These are phyloP conservation scores for Capricornis sumatraensis DNA, from an alignment of 2,113 vertebrate species.

Conservation along the genomic window DNA sequence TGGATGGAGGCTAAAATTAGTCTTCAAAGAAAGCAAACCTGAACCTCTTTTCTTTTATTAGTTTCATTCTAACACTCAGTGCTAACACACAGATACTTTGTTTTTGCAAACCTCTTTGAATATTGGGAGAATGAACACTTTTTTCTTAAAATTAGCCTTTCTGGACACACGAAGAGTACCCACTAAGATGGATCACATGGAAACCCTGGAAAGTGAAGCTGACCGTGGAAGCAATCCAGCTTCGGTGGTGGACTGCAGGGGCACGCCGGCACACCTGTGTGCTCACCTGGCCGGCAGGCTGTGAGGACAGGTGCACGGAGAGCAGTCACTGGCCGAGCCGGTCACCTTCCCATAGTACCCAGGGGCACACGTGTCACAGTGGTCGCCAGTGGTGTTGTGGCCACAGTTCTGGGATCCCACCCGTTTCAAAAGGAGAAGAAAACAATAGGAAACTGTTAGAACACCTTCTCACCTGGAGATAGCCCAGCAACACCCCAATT, in stretches of 20 bases:
- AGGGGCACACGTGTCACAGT: constrained; percentile 85
- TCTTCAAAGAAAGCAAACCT: neutral
- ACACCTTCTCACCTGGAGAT: neutral
- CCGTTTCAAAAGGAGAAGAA: neutral
- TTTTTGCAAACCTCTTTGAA: neutral
- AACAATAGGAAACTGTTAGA: neutral
- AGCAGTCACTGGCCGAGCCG: constrained; percentile 88
- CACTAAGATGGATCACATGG: neutral
- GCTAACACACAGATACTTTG: neutral
- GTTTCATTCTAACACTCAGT: neutral
- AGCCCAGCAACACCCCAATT: rapidly evolving
- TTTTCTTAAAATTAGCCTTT: neutral
- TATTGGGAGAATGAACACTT: neutral
- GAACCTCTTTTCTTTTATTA: neutral
- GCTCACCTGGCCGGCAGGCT: constrained; percentile 85
- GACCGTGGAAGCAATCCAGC: rapidly evolving
- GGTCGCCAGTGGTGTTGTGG: constrained; percentile 87
- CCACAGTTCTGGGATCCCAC: constrained; percentile 84
- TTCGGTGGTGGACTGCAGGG: rapidly evolving
- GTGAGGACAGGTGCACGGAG: constrained; percentile 90
- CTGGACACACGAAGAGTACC: neutral
- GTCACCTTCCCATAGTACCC: constrained; percentile 89
- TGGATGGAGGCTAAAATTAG: neutral
- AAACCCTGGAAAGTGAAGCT: neutral
- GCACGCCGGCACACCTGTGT: rapidly evolving